These are phyloP conservation scores for Diarsia mendica DNA, from an alignment of 2,888 invertebrate species.

Conservation along the genomic window DNA sequence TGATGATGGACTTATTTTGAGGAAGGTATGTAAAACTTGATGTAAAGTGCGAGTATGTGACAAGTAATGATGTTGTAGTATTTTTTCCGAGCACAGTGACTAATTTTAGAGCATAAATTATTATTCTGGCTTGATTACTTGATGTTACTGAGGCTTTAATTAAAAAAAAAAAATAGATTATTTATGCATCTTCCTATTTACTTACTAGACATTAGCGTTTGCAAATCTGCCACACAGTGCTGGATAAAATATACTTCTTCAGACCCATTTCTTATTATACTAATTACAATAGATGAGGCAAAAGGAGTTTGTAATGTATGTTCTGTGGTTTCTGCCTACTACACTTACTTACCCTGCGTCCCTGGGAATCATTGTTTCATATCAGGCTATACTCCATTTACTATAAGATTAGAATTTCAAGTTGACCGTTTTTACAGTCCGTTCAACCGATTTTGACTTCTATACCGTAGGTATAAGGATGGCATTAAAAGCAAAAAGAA, in stretches of 20 bases:
- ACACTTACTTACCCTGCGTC: neutral
- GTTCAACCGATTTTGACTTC: too few relatives aligned
- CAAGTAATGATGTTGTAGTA: neutral
- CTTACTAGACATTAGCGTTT: neutral
- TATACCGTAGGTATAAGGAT: too few relatives aligned
- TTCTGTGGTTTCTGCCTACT: too few relatives aligned
- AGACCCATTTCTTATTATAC: neutral
- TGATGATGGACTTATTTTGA: conserved; percentile 97
- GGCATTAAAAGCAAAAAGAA: too few relatives aligned
- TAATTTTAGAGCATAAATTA: neutral
- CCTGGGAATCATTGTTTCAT: too few relatives aligned
- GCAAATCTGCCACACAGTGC: neutral
- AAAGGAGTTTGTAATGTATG: too few relatives aligned
- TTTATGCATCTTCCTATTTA: neutral
- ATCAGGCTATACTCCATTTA: too few relatives aligned
- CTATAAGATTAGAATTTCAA: too few relatives aligned
- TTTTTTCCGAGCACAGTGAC: neutral
- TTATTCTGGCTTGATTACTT: neutral
- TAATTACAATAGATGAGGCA: too few relatives aligned
- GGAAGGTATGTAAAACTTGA: conserved; percentile 88
- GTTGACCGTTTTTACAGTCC: too few relatives aligned
- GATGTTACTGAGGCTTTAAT: neutral
- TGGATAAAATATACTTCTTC: neutral
- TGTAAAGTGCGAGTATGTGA: neutral
- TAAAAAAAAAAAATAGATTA: neutral